Percentiles rank a stretch among this genome's conserved stretches.
These are phyloP conservation scores for Axis porcinus DNA, from an alignment of 2,113 vertebrate species.

Conservation along the genomic window DNA sequence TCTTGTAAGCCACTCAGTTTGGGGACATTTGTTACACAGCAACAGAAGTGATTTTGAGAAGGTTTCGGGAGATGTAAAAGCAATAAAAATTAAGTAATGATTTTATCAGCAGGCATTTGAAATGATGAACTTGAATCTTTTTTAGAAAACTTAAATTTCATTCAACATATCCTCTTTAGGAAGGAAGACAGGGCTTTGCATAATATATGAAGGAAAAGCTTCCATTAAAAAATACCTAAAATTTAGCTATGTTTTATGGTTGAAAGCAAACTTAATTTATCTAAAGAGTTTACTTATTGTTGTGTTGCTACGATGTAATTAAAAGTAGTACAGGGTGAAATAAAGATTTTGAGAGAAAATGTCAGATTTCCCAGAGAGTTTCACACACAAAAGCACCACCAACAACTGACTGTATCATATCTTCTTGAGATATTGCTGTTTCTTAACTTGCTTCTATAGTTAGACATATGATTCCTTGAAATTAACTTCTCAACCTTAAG, in stretches of 20 bases:
- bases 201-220: not conserved
- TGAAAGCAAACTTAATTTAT: not conserved
- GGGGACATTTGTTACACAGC: not conserved
- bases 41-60: not conserved
- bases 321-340: not conserved
- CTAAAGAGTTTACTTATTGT: not conserved
- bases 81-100: not conserved
- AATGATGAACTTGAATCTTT: not conserved
- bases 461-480: not conserved
- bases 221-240: not conserved
- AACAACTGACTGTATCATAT: not conserved
- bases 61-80: not conserved
- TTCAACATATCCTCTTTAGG: not conserved
- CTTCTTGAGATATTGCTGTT: not conserved
- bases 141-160: not conserved
- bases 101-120: not conserved
- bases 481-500: not conserved
- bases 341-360: conserved; percentile 4
- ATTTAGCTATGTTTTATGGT: not conserved
- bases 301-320: not conserved
- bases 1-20: not conserved
- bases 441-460: not conserved
- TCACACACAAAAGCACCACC: not conserved
- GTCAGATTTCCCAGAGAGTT: not conserved
- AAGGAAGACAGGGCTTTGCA: not conserved